A percentile compares a stretch with the other conserved stretches of the same genome.
Evolutionary conservation across 2,797 vertebrate species (phyloP).

Genomic region (Crax fasciolata): DNA sequence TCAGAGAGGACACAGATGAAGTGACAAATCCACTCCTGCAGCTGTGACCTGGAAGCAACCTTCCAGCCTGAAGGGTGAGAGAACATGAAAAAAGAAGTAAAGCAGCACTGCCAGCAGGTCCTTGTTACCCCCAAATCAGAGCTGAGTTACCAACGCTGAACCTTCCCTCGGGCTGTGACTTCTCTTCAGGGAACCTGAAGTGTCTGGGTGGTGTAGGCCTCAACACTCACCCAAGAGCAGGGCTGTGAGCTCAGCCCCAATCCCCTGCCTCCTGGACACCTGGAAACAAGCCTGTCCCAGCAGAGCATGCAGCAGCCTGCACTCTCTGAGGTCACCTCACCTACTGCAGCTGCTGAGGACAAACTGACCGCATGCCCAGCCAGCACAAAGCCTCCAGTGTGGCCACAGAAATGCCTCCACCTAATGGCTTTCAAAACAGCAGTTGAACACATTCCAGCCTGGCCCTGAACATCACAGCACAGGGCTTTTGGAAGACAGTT

Average conservation of each 20-base stretch:
- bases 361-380: not conserved
- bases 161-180: not conserved
- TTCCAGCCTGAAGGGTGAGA: constrained; percentile 9
- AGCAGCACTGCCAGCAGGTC: not conserved
- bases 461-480: not conserved
- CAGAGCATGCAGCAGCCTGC: not conserved
- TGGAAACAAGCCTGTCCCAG: not conserved
- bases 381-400: constrained; percentile 12
- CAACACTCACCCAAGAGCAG: not conserved
- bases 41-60: constrained; percentile 22
- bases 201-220: rapidly evolving
- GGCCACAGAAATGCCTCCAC: constrained; percentile 42
- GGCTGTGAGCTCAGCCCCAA: not conserved
- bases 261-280: not conserved
- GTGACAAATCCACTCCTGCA: constrained; percentile 4
- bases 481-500: not conserved
- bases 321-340: constrained; percentile 16
- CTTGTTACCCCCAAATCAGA: not conserved
- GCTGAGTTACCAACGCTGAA: rapidly evolving
- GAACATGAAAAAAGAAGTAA: not conserved
- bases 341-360: not conserved
- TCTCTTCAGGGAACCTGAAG: not conserved
- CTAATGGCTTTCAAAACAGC: constrained; percentile 47
- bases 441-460: not conserved
- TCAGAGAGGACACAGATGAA: not conserved